A percentile compares a stretch with the other conserved stretches of the same genome.
phyloP scores from a whole-genome alignment of 2,113 vertebrate genomes.

The Podiceps cristatus region DNA sequence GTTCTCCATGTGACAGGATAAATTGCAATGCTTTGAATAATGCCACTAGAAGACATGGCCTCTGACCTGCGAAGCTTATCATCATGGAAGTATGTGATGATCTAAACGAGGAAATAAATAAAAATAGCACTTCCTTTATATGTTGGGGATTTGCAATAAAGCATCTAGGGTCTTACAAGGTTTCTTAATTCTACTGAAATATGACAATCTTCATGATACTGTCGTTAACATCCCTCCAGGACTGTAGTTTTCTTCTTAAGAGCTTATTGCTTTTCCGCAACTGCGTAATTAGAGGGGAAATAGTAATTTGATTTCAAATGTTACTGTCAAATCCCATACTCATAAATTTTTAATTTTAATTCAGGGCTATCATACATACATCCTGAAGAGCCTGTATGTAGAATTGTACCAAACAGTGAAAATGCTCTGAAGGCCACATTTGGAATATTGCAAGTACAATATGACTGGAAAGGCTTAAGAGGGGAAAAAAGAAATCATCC shows the following conservation, averaged over 20 bases:
- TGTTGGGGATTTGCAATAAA: not conserved
- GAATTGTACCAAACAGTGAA: not conserved
- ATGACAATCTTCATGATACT: not conserved
- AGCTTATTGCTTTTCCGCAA: not conserved
- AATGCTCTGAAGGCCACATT: not conserved
- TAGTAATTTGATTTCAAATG: not conserved
- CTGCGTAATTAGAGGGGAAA: not conserved
- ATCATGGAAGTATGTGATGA: constrained; percentile 20
- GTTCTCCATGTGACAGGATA: not conserved
- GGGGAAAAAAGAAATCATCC: not conserved
- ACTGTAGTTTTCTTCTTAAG: not conserved
- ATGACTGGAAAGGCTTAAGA: not conserved
- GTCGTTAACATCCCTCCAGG: not conserved
- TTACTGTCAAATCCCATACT: not conserved
- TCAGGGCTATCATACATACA: not conserved
- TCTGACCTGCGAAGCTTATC: constrained; percentile 3
- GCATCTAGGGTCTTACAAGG: not conserved
- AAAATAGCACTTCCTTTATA: not conserved
- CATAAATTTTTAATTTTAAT: not conserved
- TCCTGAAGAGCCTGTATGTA: not conserved
- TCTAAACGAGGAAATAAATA: constrained; percentile 35
- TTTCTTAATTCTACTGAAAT: not conserved
- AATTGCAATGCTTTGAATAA: not conserved
- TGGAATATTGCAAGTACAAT: not conserved
- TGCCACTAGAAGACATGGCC: not conserved